Conservation (phyloP, 2,113 vertebrate species). For the Phalacrocorax brasilianus region DNA sequence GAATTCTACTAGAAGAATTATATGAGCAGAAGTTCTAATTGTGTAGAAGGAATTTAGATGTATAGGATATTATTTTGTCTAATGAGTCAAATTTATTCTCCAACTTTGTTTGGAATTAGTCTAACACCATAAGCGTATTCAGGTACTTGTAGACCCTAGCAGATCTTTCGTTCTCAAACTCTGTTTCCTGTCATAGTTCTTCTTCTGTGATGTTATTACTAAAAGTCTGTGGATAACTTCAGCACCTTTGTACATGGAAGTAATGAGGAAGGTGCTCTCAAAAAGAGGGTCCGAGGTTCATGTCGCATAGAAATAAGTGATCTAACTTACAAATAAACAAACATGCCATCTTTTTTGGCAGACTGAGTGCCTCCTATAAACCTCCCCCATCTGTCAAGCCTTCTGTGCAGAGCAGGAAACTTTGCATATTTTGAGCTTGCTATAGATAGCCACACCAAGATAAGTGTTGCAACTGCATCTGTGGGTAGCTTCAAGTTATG, state of each 20-base stretch:
- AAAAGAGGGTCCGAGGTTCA: not conserved
- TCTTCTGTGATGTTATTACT: not conserved
- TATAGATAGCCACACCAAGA: not conserved
- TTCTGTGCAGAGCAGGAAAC: conserved; percentile 36
- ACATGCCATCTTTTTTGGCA: not conserved
- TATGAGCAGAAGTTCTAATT: not conserved
- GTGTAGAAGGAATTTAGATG: not conserved
- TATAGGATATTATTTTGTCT: not conserved
- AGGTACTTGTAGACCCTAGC: not conserved
- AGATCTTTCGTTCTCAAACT: not conserved
- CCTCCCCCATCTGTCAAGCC: conserved; percentile 16
- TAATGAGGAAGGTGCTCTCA: not conserved
- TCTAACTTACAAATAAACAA: not conserved
- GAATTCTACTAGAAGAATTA: not conserved
- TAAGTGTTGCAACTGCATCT: conserved; percentile 1
- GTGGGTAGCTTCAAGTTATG: not conserved
- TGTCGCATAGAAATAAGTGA: not conserved
- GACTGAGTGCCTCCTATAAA: not conserved
- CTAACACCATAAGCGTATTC: not conserved
- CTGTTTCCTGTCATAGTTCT: not conserved
- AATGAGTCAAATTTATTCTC: not conserved
- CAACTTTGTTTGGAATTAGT: not conserved
- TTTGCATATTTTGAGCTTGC: not conserved
- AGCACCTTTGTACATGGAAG: not conserved
- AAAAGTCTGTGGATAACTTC: not conserved